Conservation (phyloP, 1,140 invertebrate species). For the Hormaphis cornu region DNA sequence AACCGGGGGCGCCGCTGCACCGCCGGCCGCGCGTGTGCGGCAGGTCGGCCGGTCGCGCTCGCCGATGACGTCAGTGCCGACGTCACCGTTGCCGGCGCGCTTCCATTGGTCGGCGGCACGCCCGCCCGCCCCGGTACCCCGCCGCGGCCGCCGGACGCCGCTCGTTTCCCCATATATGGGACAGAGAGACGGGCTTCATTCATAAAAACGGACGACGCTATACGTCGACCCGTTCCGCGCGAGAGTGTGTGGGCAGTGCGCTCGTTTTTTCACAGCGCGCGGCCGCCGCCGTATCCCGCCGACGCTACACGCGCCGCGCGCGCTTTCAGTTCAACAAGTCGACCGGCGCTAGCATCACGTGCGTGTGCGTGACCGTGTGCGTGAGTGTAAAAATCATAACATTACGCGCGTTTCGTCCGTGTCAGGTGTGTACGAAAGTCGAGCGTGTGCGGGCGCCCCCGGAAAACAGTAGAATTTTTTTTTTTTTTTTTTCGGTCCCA, state of each 20-base stretch:
- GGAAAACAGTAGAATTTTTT: no score
- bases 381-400: neutral
- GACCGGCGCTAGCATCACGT: conserved; percentile 16
- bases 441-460: neutral
- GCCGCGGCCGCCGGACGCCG: conserved; percentile 35
- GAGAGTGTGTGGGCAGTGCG: conserved; percentile 31
- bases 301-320: conserved; percentile 36
- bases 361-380: conserved; percentile 32
- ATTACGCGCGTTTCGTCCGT: neutral
- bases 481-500: no score
- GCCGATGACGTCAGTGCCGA: conserved; percentile 35
- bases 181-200: conserved; percentile 51
- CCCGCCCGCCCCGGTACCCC: conserved; percentile 8
- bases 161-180: conserved; percentile 50
- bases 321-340: conserved; percentile 32
- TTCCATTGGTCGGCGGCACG: conserved; percentile 44
- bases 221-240: conserved; percentile 45
- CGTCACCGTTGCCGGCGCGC: conserved; percentile 35
- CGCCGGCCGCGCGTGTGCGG: neutral
- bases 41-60: conserved; percentile 3
- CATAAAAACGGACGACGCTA: conserved; percentile 53
- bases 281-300: conserved; percentile 39
- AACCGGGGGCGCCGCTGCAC: neutral
- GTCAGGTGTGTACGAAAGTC: no score
- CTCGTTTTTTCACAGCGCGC: conserved; percentile 40